phyloP scores from a whole-genome alignment of 2,113 vertebrate genomes.

The Sinocyclocheilus anshuiensis region DNA sequence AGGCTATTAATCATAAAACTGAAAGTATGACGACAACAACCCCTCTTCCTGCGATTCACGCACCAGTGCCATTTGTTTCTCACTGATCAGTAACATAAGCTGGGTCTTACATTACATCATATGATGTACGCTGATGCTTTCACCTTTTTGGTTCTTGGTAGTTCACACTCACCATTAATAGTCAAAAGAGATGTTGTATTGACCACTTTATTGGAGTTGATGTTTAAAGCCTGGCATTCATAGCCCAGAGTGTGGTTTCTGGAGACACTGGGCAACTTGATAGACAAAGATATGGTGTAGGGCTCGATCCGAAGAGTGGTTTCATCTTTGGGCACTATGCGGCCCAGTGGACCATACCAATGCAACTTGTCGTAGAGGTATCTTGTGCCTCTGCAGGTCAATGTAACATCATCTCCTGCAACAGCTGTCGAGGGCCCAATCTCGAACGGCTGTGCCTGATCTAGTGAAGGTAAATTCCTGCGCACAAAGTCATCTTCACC shows the following conservation, averaged over 20 bases:
- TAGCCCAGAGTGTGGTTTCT: slow-evolving; percentile 71
- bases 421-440: slow-evolving; percentile 68
- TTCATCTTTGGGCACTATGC: slow-evolving; percentile 47
- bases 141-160: background rate
- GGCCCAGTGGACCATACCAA: slow-evolving; percentile 77
- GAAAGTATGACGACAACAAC: background rate
- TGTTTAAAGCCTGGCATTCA: slow-evolving; percentile 76
- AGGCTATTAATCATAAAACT: background rate
- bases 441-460: slow-evolving; percentile 70
- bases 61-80: background rate
- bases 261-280: slow-evolving; percentile 78
- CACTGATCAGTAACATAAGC: background rate
- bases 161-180: slow-evolving; percentile 74
- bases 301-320: slow-evolving; percentile 53
- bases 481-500: slow-evolving; percentile 59
- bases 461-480: slow-evolving; percentile 71
- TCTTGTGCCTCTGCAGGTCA: slow-evolving; percentile 81
- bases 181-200: slow-evolving; percentile 68
- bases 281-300: slow-evolving; percentile 77
- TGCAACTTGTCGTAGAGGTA: slow-evolving; percentile 80
- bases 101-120: background rate
- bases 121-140: background rate
- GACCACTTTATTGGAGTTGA: slow-evolving; percentile 63
- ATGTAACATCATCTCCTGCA: slow-evolving; percentile 71
- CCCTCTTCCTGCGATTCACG: background rate